A percentile compares a stretch with the other conserved stretches of the same genome.
Evolutionary conservation across 2,888 invertebrate species (phyloP).

Genomic region (Heteropelma amictum): DNA sequence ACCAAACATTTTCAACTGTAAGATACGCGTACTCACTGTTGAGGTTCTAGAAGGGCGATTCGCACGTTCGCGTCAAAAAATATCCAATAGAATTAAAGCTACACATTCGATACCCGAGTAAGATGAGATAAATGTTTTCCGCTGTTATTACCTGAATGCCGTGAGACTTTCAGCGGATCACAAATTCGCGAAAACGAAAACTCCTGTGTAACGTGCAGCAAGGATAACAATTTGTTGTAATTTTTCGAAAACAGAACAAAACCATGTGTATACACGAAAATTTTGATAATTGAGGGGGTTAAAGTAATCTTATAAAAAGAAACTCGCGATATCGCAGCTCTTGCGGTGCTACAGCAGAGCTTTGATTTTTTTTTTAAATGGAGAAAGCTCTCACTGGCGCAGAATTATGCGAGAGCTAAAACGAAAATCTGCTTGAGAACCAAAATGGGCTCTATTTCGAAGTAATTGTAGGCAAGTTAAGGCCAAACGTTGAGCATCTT

Average conservation of each 20-base stretch:
- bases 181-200: too few relatives aligned
- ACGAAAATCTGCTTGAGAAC: constrained; percentile 40
- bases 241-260: constrained; percentile 1
- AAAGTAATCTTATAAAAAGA: constrained; percentile 34
- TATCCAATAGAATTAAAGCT: background rate
- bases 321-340: background rate
- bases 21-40: background rate
- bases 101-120: background rate
- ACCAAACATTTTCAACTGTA: background rate
- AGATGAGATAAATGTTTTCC: background rate
- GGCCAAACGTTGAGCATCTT: constrained; percentile 43
- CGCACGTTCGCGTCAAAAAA: background rate
- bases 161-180: background rate
- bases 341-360: background rate
- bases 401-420: background rate
- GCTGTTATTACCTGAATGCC: background rate
- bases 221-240: constrained; percentile 1
- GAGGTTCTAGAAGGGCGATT: background rate
- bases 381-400: background rate
- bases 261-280: constrained; percentile 36
- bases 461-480: constrained; percentile 40
- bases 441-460: constrained; percentile 41
- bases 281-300: constrained; percentile 39
- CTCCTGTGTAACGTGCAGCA: background rate
- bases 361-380: background rate